Evolutionary conservation across 2,888 invertebrate genomes (phyloP), one percentile per base, ranked within the genome.

Genomic region (Eupithecia subumbrata): DNA sequence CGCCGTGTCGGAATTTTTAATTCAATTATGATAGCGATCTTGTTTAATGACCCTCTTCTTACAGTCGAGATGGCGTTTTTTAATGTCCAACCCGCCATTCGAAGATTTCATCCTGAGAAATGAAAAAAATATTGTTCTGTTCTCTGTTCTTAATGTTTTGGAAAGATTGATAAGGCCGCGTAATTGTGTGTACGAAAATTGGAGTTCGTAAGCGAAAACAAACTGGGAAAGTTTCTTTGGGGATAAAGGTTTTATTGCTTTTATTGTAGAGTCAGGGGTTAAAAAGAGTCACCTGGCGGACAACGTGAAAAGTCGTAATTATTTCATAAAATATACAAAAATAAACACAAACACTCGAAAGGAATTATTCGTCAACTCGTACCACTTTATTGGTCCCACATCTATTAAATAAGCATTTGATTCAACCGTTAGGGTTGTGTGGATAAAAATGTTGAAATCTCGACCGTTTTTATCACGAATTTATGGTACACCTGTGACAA

Each of bases 21-120:
- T 95, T 95, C 94, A 95, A 95, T 95, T 94, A 95, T 93, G 94
- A 94, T 94, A 93, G 92, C 92, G 90, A 94, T 94, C 94, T 91
- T 93, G 92, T 92, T 93, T 94, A 94, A 94, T 94, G 93, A 90
- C 90, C 91, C 87, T 84, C 88, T 88, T 88, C 89, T 89, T 88
- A 89, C 83, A 87, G 88, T 84, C 84, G 81, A 80, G 86, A 86
- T 86, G 87, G 87, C 86, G 87, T 89, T 90, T 89, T 87, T 89
- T 87, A 88, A 87, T 87, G 84, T 83, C 84, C 82, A 82, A 79
- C 83, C 78, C 76, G 71, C 79, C 78, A 79, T 81, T 80, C 64
- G 79, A 77, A 81, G 79, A 80, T 79, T 82, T 81, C 79, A 81
- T 79, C 80, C 68, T 73, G 73, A 79, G 78, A 82, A 82, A 81